phyloP scores from a whole-genome alignment of 2,113 vertebrate genomes.

The Caranx melampygus region DNA sequence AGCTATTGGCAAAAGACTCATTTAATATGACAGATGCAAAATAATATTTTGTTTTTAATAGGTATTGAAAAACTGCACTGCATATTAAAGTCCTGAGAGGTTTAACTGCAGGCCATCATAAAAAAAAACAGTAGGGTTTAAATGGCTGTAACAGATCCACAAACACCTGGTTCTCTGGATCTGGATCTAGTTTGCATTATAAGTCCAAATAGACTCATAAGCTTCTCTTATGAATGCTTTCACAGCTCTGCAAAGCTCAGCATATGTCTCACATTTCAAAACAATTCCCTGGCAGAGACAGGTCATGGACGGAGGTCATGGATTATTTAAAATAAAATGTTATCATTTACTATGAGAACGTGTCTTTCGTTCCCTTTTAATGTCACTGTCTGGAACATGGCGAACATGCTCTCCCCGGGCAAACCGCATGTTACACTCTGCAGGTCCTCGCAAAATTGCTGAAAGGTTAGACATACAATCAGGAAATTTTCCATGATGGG shows the following conservation, averaged over 20 bases:
- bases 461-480: slow-evolving; percentile 81
- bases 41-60: background rate
- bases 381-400: slow-evolving; percentile 30
- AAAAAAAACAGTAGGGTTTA: background rate
- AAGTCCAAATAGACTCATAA: slow-evolving; percentile 36
- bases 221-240: slow-evolving; percentile 22
- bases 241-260: slow-evolving; percentile 28
- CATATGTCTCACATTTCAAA: slow-evolving; percentile 37
- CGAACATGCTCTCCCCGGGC: slow-evolving; percentile 31
- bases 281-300: slow-evolving; percentile 10
- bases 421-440: slow-evolving; percentile 55
- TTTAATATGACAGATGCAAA: slow-evolving; percentile 4
- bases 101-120: background rate
- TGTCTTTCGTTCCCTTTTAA: slow-evolving; percentile 44
- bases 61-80: background rate
- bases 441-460: slow-evolving; percentile 59
- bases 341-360: slow-evolving; percentile 16
- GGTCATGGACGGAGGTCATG: background rate
- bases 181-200: slow-evolving; percentile 40
- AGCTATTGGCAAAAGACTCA: slow-evolving; percentile 19
- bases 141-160: slow-evolving; percentile 24
- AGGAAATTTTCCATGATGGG: slow-evolving; percentile 73
- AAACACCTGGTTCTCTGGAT: slow-evolving; percentile 52
- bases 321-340: slow-evolving; percentile 43
- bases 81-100: background rate